Percentiles rank a stretch among this genome's conserved stretches.
phyloP scores from a whole-genome alignment of 2,888 invertebrate species.

The Drosophila putrida region DNA sequence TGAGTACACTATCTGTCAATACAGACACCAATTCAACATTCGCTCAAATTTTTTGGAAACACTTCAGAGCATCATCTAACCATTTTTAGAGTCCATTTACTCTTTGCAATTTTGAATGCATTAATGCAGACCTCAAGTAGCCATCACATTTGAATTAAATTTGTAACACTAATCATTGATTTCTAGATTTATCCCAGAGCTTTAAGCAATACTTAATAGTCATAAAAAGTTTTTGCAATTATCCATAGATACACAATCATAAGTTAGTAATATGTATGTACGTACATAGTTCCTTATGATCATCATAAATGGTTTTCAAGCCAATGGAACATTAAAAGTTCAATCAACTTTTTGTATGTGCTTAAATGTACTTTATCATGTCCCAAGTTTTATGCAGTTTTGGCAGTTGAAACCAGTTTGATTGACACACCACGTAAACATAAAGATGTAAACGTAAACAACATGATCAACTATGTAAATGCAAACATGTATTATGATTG shows the following conservation, averaged over 20 bases:
- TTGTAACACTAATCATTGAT: background rate
- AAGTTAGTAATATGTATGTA: background rate
- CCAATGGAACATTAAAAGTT: slow-evolving; percentile 15
- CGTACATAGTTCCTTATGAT: background rate
- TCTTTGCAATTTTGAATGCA: too few species aligned
- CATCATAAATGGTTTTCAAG: slow-evolving; percentile 4
- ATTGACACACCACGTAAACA: background rate
- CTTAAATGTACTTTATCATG: background rate
- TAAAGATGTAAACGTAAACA: background rate
- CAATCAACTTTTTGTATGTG: slow-evolving; percentile 17
- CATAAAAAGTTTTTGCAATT: slow-evolving; percentile 3
- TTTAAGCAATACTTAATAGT: slow-evolving; percentile 2
- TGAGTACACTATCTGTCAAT: too few species aligned
- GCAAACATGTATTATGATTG: background rate
- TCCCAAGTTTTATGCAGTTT: slow-evolving; percentile 15
- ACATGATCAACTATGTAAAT: background rate
- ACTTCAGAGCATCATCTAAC: too few species aligned
- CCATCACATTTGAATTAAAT: too few species aligned
- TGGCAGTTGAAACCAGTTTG: slow-evolving; percentile 18
- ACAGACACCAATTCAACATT: too few species aligned
- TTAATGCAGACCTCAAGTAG: too few species aligned
- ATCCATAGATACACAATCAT: slow-evolving; percentile 1
- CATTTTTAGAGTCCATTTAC: too few species aligned
- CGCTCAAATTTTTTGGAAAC: too few species aligned
- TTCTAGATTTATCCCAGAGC: background rate